Evolutionary conservation across 1,140 invertebrate species (phyloP), one percentile per base, ranked within the genome.

Genomic region (Bombyx mandarina): DNA sequence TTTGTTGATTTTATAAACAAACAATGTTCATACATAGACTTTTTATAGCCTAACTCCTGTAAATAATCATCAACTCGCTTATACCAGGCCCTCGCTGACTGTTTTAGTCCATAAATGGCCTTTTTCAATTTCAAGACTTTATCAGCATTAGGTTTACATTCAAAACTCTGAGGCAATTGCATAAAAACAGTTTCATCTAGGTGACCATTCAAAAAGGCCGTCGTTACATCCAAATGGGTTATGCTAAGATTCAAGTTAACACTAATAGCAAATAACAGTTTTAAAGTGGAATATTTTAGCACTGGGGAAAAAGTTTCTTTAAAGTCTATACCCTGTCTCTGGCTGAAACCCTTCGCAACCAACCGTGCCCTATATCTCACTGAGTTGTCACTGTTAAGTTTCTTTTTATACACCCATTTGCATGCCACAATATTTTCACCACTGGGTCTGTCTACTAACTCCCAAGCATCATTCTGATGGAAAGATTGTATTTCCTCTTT

Each of bases 1-100:
- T 60, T 48, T 44, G 54, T 43, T 8, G 7, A 54, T 49, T 62
- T 66, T n/a, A 26, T 52, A 60, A 68, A 79, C 18, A 82, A 35
- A 58, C 73, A 82, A 50, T 63, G 61, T 60, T 74, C 73, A 48
- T 53, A 59, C 51, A 69, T 56, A 8, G 60, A 62, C 47, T 63
- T 61, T 7, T 51, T 43, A 55, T 66, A 70, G 26, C 49, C 50
- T 8, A 67, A 43, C 12, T 57, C 9, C 54, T 54, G 12, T 54
- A 71, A 63, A 67, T 12, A 63, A 61, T 67, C 60, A 61, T 67
- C 50, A 26, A 69, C 44, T 56, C 53, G 65, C 43, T 48, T 26
- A 53, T 74, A 52, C 72, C 69, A 74, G 4, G 51, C 57, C 12
- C 61, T 62, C 1, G 65, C 54, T 9, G 65, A 67, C 57, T 72